These are phyloP conservation scores for Ectemnius lituratus DNA, from an alignment of 2,888 invertebrate species.

Conservation along the genomic window DNA sequence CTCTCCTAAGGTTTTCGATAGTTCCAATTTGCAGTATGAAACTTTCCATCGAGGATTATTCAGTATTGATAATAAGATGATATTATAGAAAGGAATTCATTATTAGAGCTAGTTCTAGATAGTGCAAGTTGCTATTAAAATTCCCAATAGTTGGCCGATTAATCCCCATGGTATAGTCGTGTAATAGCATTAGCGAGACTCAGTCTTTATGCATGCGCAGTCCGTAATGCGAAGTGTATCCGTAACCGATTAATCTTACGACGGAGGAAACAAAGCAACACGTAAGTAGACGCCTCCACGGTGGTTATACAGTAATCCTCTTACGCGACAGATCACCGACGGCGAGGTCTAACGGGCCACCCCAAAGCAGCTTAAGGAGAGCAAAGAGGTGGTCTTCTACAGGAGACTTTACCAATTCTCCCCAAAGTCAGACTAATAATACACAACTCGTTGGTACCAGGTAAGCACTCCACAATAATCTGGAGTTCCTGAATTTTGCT, in stretches of 20 bases:
- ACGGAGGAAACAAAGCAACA: conserved; percentile 7
- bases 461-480: conserved; percentile 72
- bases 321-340: conserved; percentile 79
- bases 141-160: too few relatives aligned
- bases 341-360: conserved; percentile 81
- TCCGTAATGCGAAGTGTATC: too few relatives aligned
- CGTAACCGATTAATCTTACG: neutral
- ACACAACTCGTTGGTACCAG: conserved; percentile 77
- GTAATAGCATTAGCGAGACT: too few relatives aligned
- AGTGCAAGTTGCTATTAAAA: too few relatives aligned
- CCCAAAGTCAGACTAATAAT: conserved; percentile 71
- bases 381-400: conserved; percentile 90
- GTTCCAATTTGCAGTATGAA: too few relatives aligned
- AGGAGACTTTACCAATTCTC: conserved; percentile 86
- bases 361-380: conserved; percentile 79
- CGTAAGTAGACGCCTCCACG: conserved; percentile 13
- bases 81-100: too few relatives aligned
- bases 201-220: too few relatives aligned
- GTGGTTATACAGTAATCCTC: conserved; percentile 35
- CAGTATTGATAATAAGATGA: too few relatives aligned
- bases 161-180: too few relatives aligned
- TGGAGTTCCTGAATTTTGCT: conserved; percentile 28
- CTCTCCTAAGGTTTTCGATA: too few relatives aligned
- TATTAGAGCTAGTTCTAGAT: too few relatives aligned
- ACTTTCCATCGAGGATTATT: too few relatives aligned